These are phyloP conservation scores for Vanacampus margaritifer DNA, from an alignment of 2,113 vertebrate genomes.

Conservation along the genomic window DNA sequence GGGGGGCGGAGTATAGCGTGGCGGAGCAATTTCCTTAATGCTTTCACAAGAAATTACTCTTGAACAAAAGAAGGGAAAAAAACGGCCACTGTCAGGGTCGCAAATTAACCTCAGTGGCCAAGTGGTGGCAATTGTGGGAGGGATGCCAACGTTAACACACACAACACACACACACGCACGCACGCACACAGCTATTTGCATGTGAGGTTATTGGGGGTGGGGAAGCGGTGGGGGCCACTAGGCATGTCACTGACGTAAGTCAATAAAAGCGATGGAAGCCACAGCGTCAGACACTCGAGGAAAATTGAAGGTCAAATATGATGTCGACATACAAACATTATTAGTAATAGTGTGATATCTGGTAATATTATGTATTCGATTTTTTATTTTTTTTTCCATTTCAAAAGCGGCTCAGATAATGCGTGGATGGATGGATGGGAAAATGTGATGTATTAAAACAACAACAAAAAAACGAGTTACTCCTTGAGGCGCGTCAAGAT, in stretches of 20 bases:
- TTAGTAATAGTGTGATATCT: no score
- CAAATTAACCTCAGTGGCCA: conserved; percentile 39
- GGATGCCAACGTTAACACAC: conserved; percentile 9
- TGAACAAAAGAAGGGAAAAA: not conserved
- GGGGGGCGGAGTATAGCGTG: no score
- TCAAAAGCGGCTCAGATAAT: no score
- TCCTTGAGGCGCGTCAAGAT: no score
- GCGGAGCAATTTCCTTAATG: conserved; percentile 56
- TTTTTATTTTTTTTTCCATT: no score
- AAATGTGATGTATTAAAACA: no score
- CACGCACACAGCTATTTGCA: not conserved
- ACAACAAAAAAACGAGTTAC: no score
- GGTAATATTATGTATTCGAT: no score
- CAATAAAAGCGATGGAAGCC: conserved; percentile 19
- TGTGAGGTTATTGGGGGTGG: not conserved
- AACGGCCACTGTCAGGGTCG: not conserved
- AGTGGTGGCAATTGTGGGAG: not conserved
- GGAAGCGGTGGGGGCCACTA: not conserved
- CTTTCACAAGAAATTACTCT: conserved; percentile 39
- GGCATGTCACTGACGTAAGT: conserved; percentile 21
- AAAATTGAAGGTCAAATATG: not conserved
- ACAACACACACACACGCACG: no score
- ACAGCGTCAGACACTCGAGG: not conserved
- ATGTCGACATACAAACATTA: not conserved
- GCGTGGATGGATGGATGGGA: no score